Evolutionary conservation across 1,140 invertebrate genomes (phyloP).

Genomic region (Holcopasites calliopsidis): DNA sequence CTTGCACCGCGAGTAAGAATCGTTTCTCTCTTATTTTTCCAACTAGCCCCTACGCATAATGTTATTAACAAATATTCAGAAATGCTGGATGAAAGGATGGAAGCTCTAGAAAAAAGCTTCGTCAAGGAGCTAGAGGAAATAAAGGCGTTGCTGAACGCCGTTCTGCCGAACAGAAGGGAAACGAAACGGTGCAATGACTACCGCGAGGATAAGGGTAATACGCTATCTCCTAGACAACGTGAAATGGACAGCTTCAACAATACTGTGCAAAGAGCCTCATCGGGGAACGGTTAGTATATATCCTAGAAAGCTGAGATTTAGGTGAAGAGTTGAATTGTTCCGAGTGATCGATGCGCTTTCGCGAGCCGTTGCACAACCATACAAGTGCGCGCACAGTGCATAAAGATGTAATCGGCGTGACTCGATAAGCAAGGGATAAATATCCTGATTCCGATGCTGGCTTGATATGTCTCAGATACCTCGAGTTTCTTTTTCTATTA

Average conservation of each 20-base stretch:
- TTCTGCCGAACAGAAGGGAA: conserved; percentile 14
- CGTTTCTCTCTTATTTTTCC: too few relatives aligned
- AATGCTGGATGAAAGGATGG: conserved; percentile 57
- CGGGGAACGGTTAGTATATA: conserved; percentile 52
- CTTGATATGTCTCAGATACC: conserved; percentile 25
- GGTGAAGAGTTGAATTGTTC: neutral
- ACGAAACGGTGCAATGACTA: neutral
- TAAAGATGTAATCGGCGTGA: neutral
- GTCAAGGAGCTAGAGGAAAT: conserved; percentile 48
- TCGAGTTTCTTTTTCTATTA: conserved; percentile 75
- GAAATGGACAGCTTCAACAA: conserved; percentile 62
- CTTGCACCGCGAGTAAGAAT: conserved; percentile 76
- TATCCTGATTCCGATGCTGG: neutral
- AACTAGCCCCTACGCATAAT: neutral
- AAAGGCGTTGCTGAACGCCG: conserved; percentile 25
- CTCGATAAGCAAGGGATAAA: too few relatives aligned
- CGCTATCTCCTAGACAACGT: conserved; percentile 40
- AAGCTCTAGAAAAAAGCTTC: conserved; percentile 53
- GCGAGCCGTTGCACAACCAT: neutral
- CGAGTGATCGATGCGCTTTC: neutral
- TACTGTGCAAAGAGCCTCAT: conserved; percentile 40
- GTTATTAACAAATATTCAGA: conserved; percentile 53
- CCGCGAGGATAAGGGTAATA: neutral
- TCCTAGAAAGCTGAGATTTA: neutral
- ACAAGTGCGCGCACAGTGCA: too few relatives aligned